phyloP scores from a whole-genome alignment of 2,888 invertebrate genomes.

The Cataglyphis cursor region DNA sequence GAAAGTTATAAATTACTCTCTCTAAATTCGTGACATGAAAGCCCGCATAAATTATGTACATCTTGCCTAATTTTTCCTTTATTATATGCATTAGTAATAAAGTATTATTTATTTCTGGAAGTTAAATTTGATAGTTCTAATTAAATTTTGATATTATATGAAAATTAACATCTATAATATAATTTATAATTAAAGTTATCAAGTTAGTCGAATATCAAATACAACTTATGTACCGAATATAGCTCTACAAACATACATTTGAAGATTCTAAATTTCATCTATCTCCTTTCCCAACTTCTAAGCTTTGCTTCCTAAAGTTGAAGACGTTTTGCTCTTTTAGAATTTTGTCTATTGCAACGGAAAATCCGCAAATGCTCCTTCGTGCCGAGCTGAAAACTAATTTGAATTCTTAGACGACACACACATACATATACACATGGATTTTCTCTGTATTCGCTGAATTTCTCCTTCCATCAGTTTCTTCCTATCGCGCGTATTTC shows the following conservation, averaged over 20 bases:
- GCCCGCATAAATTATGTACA: not conserved
- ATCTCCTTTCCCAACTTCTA: not conserved
- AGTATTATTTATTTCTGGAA: not conserved
- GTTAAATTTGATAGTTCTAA: not conserved
- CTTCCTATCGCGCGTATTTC: conserved; percentile 48
- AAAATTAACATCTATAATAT: not conserved
- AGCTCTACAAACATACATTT: not conserved
- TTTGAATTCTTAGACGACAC: conserved; percentile 52
- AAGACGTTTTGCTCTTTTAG: not conserved
- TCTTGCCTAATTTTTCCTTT: not conserved
- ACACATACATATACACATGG: not conserved
- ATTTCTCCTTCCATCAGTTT: conserved; percentile 32
- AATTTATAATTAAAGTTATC: not conserved
- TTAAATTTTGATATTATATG: not conserved
- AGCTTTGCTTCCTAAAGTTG: not conserved
- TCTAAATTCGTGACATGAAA: not conserved
- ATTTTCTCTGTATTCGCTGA: conserved; percentile 31
- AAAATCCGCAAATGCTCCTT: conserved; percentile 36
- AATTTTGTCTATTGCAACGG: not conserved
- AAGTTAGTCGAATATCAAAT: not conserved
- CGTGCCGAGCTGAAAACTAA: conserved; percentile 47
- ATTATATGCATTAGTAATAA: not conserved
- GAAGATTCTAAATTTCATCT: not conserved
- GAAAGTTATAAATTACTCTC: not conserved
- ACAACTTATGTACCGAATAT: not conserved